These are phyloP conservation scores for Dissostichus mawsoni DNA, from an alignment of 2,113 vertebrate species.

Conservation along the genomic window DNA sequence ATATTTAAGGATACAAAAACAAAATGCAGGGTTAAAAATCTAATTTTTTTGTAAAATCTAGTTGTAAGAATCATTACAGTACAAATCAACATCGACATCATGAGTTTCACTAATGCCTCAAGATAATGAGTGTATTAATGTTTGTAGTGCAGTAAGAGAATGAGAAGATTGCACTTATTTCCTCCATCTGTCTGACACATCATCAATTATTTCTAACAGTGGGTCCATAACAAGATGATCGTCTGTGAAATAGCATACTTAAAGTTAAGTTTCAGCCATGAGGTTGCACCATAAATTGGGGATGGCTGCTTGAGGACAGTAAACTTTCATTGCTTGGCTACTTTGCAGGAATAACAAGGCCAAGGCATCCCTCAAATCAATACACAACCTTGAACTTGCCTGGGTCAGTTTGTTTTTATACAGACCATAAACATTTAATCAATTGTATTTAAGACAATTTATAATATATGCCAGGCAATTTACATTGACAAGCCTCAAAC, in stretches of 20 bases:
- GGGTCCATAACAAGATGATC: constrained; percentile 68
- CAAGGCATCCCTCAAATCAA: constrained; percentile 58
- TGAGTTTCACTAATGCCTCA: background rate
- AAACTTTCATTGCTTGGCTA: constrained; percentile 65
- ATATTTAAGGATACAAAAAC: background rate
- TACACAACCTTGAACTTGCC: constrained; percentile 24
- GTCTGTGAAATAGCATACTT: constrained; percentile 72
- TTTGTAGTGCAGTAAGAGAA: background rate
- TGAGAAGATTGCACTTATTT: constrained; percentile 5
- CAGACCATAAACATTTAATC: background rate
- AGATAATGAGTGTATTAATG: background rate
- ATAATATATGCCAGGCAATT: background rate
- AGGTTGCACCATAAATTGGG: constrained; percentile 62
- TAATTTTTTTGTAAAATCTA: background rate
- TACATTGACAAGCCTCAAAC: background rate
- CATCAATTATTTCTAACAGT: constrained; percentile 62
- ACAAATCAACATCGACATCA: background rate
- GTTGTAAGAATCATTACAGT: background rate
- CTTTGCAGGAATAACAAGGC: constrained; percentile 60
- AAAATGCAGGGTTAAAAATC: background rate
- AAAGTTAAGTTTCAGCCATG: constrained; percentile 63
- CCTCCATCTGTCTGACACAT: constrained; percentile 39
- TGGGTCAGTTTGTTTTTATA: constrained; percentile 16
- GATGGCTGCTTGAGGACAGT: constrained; percentile 61
- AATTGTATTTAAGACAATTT: constrained; percentile 34